Evolutionary conservation across 2,113 vertebrate genomes (phyloP), one percentile per base, ranked within the genome.

Genomic region (Ploceus nigricollis): DNA sequence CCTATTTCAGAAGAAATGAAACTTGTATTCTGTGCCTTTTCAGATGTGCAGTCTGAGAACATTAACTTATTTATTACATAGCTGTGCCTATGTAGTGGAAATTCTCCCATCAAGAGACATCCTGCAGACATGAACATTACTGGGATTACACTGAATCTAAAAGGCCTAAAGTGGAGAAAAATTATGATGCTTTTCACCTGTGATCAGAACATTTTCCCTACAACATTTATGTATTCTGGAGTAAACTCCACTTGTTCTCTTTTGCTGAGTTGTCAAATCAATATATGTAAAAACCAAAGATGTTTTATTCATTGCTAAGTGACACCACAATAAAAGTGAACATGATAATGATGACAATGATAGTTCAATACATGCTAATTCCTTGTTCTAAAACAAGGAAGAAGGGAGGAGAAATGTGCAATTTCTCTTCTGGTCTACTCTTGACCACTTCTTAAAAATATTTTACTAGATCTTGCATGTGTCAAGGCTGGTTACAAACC

Each of bases 21-120:
- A 95, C 35, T 91, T 93, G 68, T 61, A 83, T 71, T 73, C 61
- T 92, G 42, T 92, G 79, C 33, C 61, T 90, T 94, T 91, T 90
- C 64, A 48, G 54, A 69, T 70, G 57, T 84, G 33, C 18, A 48
- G 20, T 81, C 75, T 92, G 77, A 94, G 40, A 33, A 90, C 45
- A 76, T 89, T 48, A 64, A 56, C 27, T 77, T 90, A 72, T 22
- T 66, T 85, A 65, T 79, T 50, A 83, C 45, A 44, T 23, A 80
- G 61, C 9, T 94, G 16, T 35, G 23, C 8, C 66, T 79, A 54
- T 44, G 9, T 11, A 82, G 44, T 77, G 22, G 73, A 87, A 92
- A 83, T 76, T 87, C 24, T 70, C 47, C 13, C 39, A 82, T 72
- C 39, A 87, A 82, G 22, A 24, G n/a, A 64, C 31, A 50, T 51